Evolutionary conservation across 2,888 invertebrate genomes (phyloP).

Genomic region (Dorcus hopei): DNA sequence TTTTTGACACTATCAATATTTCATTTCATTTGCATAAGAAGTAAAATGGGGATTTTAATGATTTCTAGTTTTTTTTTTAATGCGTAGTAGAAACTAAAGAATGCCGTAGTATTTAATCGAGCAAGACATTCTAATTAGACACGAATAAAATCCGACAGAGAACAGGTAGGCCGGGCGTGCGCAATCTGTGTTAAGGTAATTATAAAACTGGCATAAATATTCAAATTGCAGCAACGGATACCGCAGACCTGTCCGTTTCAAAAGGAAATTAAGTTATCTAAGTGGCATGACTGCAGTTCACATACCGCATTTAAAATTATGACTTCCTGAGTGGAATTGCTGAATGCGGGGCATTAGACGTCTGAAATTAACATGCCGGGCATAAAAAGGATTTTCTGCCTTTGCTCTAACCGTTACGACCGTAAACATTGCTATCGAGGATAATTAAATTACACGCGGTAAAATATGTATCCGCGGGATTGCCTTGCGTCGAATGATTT

Average conservation of each 20-base stretch:
- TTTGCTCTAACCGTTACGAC: too few species aligned
- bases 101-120: neutral
- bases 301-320: slow-evolving; percentile 33
- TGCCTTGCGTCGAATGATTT: too few species aligned
- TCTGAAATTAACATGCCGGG: neutral
- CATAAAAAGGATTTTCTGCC: too few species aligned
- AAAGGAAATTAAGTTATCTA: slow-evolving; percentile 40
- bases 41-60: too few species aligned
- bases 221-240: slow-evolving; percentile 31
- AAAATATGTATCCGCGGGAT: too few species aligned
- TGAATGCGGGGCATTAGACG: neutral
- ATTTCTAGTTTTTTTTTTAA: neutral
- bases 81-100: neutral
- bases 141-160: neutral
- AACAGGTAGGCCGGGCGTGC: neutral
- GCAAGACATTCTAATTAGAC: neutral
- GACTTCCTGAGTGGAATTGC: slow-evolving; percentile 17
- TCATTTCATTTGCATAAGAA: too few species aligned
- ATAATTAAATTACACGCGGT: too few species aligned
- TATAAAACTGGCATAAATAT: slow-evolving; percentile 32
- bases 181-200: slow-evolving; percentile 18
- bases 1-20: too few species aligned
- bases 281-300: slow-evolving; percentile 36
- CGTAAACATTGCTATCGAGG: too few species aligned
- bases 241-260: slow-evolving; percentile 35